Evolutionary conservation across 2,113 vertebrate species (phyloP), one percentile per base, ranked within the genome.

Genomic region (Tauraco erythrolophus): DNA sequence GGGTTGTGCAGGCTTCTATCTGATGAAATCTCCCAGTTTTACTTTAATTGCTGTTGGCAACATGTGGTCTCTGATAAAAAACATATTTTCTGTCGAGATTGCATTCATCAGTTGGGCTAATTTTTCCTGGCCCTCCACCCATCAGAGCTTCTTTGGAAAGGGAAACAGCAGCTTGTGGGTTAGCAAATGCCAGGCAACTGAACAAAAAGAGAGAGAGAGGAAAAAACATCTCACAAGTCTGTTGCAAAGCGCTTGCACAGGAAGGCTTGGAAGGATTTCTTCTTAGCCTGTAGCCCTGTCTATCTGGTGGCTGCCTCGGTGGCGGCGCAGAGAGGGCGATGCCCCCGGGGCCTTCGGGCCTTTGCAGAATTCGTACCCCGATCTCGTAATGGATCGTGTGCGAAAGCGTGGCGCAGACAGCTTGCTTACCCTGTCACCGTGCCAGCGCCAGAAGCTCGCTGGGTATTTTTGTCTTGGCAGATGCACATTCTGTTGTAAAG

Each of bases 21-120:
- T 21, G 85, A 97, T 91, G 92, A 98, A 98, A 98, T 98, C 96
- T 98, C 97, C 97, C 97, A 97, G 95, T 96, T 98, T 98, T 97
- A 95, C 97, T 98, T 98, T 98, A 98, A 98, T 98, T 98, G 98
- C 97, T 96, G 43, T 97, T 98, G 97, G 97, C 98, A 98, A 97
- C 98, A 98, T 98, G 98, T 98, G 98, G 98, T 98, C 98, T 92
- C 97, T 98, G 98, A 98, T 98, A 97, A 98, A 98, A 98, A 98
- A 97, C 98, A 98, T 98, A 98, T 98, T 98, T 98, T 98, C 98
- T 97, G 97, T 97, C 21, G 89, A 98, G 96, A 98, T 97, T 97
- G 96, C 96, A 98, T 74, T 98, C 97, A 98, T 98, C 98, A 97
- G 98, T 98, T 98, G 97, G 98, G 98, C 98, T 98, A 97, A 97